These are phyloP conservation scores for Acrocyrtus sp. DNA, from an alignment of 2,888 invertebrate species.

Conservation along the genomic window DNA sequence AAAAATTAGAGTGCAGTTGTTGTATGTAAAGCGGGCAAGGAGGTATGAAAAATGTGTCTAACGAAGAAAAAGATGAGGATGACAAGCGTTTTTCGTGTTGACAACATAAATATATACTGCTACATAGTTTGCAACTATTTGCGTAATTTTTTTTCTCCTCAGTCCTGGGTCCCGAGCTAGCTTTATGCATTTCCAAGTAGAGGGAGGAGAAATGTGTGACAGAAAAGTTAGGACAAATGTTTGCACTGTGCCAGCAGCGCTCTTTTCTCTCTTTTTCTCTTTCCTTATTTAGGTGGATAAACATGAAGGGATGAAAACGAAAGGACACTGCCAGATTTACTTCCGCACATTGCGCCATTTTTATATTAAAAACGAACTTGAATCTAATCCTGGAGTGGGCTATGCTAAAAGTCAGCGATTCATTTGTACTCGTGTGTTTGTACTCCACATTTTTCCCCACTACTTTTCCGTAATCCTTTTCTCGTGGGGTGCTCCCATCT, in stretches of 20 bases:
- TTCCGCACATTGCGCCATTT: background rate
- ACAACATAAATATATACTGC: background rate
- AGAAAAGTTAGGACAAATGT: too few relatives aligned
- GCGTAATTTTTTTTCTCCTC: background rate
- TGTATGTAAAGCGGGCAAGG: background rate
- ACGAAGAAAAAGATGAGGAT: background rate
- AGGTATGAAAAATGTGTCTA: background rate
- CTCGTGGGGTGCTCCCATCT: too few relatives aligned
- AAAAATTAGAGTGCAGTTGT: too few relatives aligned
- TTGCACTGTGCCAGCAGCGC: too few relatives aligned
- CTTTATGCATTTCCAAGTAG: background rate
- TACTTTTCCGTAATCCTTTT: too few relatives aligned
- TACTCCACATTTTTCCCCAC: background rate
- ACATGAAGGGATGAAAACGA: background rate
- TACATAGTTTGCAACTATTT: background rate
- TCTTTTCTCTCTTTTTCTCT: background rate
- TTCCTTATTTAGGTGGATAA: background rate
- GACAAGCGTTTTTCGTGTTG: constrained; percentile 5
- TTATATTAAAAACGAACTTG: background rate
- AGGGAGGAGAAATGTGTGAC: background rate
- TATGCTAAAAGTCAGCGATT: too few relatives aligned
- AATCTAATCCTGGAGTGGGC: background rate
- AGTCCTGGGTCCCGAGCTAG: too few relatives aligned
- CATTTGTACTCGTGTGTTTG: background rate
- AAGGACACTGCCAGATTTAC: too few relatives aligned